Evolutionary conservation across 2,113 vertebrate genomes (phyloP).

Genomic region (Azemiops feae): DNA sequence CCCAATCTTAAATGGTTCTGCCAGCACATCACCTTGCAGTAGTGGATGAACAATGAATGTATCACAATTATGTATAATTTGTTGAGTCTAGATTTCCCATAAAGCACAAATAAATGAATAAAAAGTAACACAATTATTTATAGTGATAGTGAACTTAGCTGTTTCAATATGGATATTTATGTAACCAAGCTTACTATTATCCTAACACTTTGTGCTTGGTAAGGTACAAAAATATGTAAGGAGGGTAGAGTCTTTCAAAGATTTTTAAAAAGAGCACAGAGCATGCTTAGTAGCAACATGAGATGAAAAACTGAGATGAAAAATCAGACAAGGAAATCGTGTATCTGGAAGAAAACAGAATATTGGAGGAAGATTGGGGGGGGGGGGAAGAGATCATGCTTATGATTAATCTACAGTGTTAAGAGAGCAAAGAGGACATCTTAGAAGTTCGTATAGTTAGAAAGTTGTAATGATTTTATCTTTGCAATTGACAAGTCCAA

Average conservation of each 20-base stretch:
- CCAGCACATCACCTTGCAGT: background rate
- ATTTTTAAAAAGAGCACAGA: background rate
- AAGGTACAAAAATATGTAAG: background rate
- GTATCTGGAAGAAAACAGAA: background rate
- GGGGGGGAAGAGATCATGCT: too few relatives aligned
- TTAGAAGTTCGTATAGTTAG: background rate
- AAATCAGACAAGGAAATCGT: background rate
- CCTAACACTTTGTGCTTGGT: background rate
- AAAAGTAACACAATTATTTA: background rate
- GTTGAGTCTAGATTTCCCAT: background rate
- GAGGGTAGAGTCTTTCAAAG: background rate
- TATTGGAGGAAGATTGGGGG: background rate
- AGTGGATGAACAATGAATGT: background rate
- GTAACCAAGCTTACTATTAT: background rate
- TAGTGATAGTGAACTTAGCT: background rate
- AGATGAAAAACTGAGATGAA: background rate
- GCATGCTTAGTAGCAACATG: background rate
- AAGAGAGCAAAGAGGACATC: background rate
- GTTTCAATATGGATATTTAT: background rate
- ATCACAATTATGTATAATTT: background rate
- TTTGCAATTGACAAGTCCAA: background rate
- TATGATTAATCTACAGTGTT: background rate
- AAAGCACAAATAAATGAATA: background rate
- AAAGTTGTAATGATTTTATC: background rate
- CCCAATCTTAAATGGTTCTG: background rate